Conservation (phyloP, 2,113 vertebrate genomes). For the Syngnathus floridae region DNA sequence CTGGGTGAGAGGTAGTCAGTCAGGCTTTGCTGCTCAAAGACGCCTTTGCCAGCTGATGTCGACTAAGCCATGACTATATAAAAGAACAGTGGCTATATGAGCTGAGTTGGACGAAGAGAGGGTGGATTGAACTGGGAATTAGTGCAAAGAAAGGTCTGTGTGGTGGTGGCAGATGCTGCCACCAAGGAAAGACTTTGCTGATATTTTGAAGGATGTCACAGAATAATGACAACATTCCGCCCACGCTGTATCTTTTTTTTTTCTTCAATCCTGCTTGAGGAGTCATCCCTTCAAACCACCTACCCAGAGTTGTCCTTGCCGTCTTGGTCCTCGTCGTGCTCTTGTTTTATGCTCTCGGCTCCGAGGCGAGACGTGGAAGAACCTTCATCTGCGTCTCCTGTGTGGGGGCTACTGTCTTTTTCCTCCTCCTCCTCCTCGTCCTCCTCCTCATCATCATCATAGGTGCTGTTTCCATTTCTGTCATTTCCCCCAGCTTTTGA, state of each 20-base stretch:
- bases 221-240: constrained; percentile 11
- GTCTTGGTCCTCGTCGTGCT: constrained; percentile 55
- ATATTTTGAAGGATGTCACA: constrained; percentile 4
- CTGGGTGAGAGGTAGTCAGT: constrained; percentile 50
- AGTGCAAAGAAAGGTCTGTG: constrained; percentile 36
- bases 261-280: constrained; percentile 12
- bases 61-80: constrained; percentile 50
- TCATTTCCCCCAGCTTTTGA: constrained; percentile 34
- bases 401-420: constrained; percentile 13
- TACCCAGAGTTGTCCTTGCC: constrained; percentile 70
- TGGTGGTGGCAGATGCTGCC: constrained; percentile 2
- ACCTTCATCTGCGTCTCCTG: constrained; percentile 48
- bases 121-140: constrained; percentile 38
- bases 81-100: constrained; percentile 46
- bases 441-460: constrained; percentile 1
- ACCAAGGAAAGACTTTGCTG: constrained; percentile 18
- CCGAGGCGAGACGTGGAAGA: constrained; percentile 39
- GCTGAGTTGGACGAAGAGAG: constrained; percentile 33
- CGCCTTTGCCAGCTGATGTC: constrained; percentile 50
- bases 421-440: constrained; percentile 34
- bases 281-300: constrained; percentile 42
- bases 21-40: constrained; percentile 45
- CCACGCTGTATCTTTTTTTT: constrained; percentile 23
- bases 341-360: constrained; percentile 42
- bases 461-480: not conserved